Evolutionary conservation across 2,888 invertebrate species (phyloP), one percentile per base, ranked within the genome.

Genomic region (Schrankia costaestrigalis): DNA sequence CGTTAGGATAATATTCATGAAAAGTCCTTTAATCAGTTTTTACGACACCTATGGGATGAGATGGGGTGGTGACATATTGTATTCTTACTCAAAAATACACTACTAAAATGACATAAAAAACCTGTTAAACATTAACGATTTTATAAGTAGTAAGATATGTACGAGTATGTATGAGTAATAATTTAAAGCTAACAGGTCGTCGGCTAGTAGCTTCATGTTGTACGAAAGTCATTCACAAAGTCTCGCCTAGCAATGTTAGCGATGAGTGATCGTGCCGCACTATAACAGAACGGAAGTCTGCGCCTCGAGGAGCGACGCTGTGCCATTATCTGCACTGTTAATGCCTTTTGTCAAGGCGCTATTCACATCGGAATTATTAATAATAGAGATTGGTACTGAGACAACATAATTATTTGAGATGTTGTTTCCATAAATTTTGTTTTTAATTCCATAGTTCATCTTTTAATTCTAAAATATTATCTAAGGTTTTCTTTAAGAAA

Each of bases 351-450:
- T 74, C 65, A 56, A 41, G 41, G 48, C 59, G 66, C 70, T 56
- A 76, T 78, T 78, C 78, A 75, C 67, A 68, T 62, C 40, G 61
- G 71, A 73, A 75, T 78, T 78, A 79, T 80, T 78, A 80, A 80
- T 80, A 77, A 72, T 58, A 36, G 35, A 31, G 51, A 53, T 56
- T 63, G 65, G 69, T 67, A 56, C 52, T 28, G 32, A 46, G 49
- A 51, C 49, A 50, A 46, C 37, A 31, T 40, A 46, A 52, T 55
- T 49, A 47, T 33, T 26, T 35, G 45, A 36, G n/a, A 46, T 45
- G 37, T 49, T 52, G 44, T 48, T 48, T 50, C 50, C 53, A 53
- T 59, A 47, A 53, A 35, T 46, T 46, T 36, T 53, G n/a, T 56
- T 45, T 53, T 43, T 46, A 56, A 56, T 41, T 32, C 41, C 24